Evolutionary conservation across 1,140 invertebrate genomes (phyloP), one percentile per base, ranked within the genome.

Genomic region (Zaprionus capensis): DNA sequence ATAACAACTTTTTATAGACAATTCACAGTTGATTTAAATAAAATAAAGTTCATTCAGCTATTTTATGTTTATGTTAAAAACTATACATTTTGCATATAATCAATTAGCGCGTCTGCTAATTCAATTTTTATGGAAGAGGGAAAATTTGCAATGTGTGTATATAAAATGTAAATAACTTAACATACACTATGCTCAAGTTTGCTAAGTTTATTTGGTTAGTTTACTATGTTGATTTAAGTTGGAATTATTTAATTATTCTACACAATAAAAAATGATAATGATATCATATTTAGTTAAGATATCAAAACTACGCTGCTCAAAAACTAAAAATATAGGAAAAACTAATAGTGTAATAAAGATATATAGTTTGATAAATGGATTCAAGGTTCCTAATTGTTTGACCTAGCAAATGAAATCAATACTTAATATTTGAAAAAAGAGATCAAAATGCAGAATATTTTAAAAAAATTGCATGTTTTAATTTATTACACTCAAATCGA

Each of bases 381-480:
- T 4, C 34, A 38, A 38, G 4, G 36, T 15, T 38, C 15, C 14
- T 14, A 15, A 38, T 0, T 15, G 5, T 38, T 5, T 38, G 0
- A 14, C 36, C 4, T 12, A 38, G 4, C 14, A 38, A 15, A 38
- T 17, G 2, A 44, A 17, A 17, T 17, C 46, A 12, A 12, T 49
- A 22, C 4, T 7, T 12, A 49, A 0, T 49, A 22, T 22, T 44
- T 44, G 4, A 7, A 55, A 28, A 11, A 12, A 24, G 3, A 26
- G 5, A 26, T 44, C 24, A n/a, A 44, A 51, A 56, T 24, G 5
- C 53, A 5, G 14, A n/a, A 9, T 2, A 2, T 17, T 56, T 56
- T 62, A 41, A 51, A 53, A 56, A n/a, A 41, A 17, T 62, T 71
- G 69, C 57, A 63, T 22, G 56, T 71, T 71, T 65, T 12, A n/a